Base-by-base conservation (phyloP, 2,888 invertebrate genomes). In the Morpho deidamia region DNA sequence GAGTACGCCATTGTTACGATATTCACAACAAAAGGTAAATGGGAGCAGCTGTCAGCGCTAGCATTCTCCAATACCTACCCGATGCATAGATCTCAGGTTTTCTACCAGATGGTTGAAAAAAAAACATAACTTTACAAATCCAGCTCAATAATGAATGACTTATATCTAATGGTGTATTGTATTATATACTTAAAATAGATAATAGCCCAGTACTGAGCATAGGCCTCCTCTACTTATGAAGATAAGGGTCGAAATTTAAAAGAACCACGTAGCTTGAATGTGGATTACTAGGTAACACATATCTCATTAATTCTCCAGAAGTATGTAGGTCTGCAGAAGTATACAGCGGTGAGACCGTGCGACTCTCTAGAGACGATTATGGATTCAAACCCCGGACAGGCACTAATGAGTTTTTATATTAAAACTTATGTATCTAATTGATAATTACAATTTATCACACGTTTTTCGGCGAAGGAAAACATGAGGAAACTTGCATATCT, bases 61-160 rank as follows among this genome's bases (percentile, higher is more conserved):
- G 73, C 76, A 78, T 83, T 82, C 80, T 83, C 23, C 77, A 76
- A 76, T 81, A 74, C 72, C 75, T 70, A 73, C 71, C 76, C 77
- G 76, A 81, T 82, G 68, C 73, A 23, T 23, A 72, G 73, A 78
- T 83, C 76, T 76, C 73, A 75, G 77, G 78, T 61, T 80, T 76
- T 70, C 68, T 66, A 63, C 68, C 4, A 23, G 2, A 71, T 78
- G 75, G 62, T 67, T 71, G 62, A 69, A 76, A 77, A 74, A 76
- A 77, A 78, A 76, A 78, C 71, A 23, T 39, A 46, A 39, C 46
- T 11, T 37, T 11, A 46, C 46, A 46, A 39, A 38, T 32, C 38
- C 11, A 39, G 23, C 46, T 7, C 46, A 76, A 76, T 72, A 70
- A 64, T 62, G 59, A 68, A 59, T 52, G 59, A 54, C 56, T 50